Conservation (phyloP, 1,140 invertebrate species). For the silkworm (Bombyx mori) region ASM3026992v2 NC_085116.1:12562001-12562500, state of each 20-base stretch:
- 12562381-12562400: slow-evolving; percentile 61
- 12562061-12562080: too few species aligned
- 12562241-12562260: neutral
- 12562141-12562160: too few species aligned
- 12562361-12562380: slow-evolving; percentile 65
- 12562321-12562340: slow-evolving; percentile 39
- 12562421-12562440: slow-evolving; percentile 40
- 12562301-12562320: neutral
- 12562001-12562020: too few species aligned
- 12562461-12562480: neutral
- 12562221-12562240: too few species aligned
- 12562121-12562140: neutral
- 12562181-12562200: too few species aligned
- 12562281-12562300: neutral
- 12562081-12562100: too few species aligned
- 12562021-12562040: too few species aligned
- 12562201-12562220: too few species aligned
- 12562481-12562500: slow-evolving; percentile 12
- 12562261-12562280: neutral
- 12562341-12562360: slow-evolving; percentile 26
- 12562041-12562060: too few species aligned
- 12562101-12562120: too few species aligned
- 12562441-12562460: slow-evolving; percentile 23
- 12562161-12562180: too few species aligned
- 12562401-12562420: slow-evolving; percentile 64